These are phyloP conservation scores for Aptenodytes patagonicus DNA, from an alignment of 2,113 vertebrate genomes.

Conservation along the genomic window DNA sequence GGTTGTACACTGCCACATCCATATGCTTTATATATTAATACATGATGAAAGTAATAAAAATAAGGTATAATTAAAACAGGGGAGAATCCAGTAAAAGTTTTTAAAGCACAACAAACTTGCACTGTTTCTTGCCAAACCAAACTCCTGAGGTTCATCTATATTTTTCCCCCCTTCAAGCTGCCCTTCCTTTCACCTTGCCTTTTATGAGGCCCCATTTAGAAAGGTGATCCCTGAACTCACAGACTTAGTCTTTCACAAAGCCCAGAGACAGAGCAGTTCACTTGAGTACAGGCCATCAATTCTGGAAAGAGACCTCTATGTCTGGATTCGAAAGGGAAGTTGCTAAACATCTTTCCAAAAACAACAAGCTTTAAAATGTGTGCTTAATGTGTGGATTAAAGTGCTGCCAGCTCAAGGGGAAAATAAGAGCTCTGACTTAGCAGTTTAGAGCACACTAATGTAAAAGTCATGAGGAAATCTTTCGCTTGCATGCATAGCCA, in stretches of 20 bases:
- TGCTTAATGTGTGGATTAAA: constrained; percentile 45
- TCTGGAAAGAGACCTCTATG: not conserved
- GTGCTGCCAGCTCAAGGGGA: constrained; percentile 32
- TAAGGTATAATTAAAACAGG: not conserved
- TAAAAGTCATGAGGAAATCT: not conserved
- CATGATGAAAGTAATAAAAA: not conserved
- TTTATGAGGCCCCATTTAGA: constrained; percentile 32
- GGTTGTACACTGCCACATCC: not conserved
- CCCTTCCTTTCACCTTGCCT: constrained; percentile 61
- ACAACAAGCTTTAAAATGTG: constrained; percentile 44
- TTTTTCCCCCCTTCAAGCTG: not conserved
- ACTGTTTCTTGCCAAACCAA: constrained; percentile 32
- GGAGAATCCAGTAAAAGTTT: not conserved
- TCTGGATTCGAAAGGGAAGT: constrained; percentile 16
- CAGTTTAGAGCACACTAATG: constrained; percentile 29
- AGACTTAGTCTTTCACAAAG: not conserved
- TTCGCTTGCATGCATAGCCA: not conserved
- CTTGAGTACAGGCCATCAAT: not conserved
- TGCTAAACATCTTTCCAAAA: constrained; percentile 45
- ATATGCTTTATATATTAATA: not conserved
- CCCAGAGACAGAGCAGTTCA: not conserved
- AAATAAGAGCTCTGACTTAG: constrained; percentile 55
- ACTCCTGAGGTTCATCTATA: constrained; percentile 10
- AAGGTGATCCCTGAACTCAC: constrained; percentile 39
- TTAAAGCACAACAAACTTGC: not conserved